Base-by-base conservation (phyloP, 1,140 invertebrate species). In the Papilio polyxenes region DNA sequence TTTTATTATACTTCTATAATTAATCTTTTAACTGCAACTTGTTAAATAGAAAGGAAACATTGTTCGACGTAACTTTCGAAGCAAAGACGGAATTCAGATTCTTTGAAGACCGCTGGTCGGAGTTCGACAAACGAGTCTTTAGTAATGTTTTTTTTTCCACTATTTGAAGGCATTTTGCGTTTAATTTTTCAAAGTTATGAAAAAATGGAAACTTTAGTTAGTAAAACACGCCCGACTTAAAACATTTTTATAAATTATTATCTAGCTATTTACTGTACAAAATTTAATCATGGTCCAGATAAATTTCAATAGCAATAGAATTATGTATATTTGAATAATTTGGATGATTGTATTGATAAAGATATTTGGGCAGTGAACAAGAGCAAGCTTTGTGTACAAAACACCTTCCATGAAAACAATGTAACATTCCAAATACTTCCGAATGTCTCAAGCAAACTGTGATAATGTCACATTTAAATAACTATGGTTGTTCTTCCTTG, bases 381-480 rank as follows among this genome's bases (percentile, higher is more conserved):
- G 51, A 17, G 51, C 51, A 53, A n/a, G 56, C 56, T 59, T 59
- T 31, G 62, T 65, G 17, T 62, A 62, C 59, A 31, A 37, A 69
- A 72, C 65, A 37, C 15, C 11, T 37, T 37, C 15, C 11, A 11
- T 37, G 5, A 23, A 82, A 81, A 81, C 76, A 51, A 8, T 56
- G 53, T 49, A 83, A 82, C 85, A 87, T 86, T 87, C 86, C 86
- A 83, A 51, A 49, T 69, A 62, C 75, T 75, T 75, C 83, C 80
- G 56, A 78, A 83, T 79, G 82, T 85, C 78, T 81, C 85, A 82
- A 84, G 83, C 83, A 74, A 89, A 87, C 88, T 91, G 90, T 91
- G 89, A 91, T 91, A 92, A 85, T 85, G 83, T 87, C 87, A 91
- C 88, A 83, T 86, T 80, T 82, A 78, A 62, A 51, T 82, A 65